These are phyloP conservation scores for Phrynosoma platyrhinos DNA, from an alignment of 2,113 vertebrate species.

Conservation along the genomic window DNA sequence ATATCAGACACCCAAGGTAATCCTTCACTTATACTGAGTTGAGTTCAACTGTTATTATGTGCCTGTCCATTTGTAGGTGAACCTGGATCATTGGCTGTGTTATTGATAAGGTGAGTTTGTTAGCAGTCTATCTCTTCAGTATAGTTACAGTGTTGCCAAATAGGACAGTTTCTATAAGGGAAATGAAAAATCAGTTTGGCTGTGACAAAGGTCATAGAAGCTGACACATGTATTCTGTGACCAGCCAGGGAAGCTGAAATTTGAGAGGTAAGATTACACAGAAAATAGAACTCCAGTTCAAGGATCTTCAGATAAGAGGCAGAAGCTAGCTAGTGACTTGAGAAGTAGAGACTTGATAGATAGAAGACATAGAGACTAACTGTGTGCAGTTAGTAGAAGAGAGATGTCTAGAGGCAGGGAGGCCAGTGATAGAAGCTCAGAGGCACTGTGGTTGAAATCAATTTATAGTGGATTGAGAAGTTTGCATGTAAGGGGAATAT, in stretches of 20 bases:
- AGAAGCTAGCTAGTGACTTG: background rate
- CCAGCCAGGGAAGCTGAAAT: background rate
- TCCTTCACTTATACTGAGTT: slow-evolving; percentile 53
- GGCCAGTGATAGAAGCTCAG: background rate
- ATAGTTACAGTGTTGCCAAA: background rate
- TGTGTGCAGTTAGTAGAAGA: background rate
- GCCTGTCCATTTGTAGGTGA: background rate
- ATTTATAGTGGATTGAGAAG: background rate
- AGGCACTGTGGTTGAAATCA: background rate
- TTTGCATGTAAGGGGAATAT: background rate
- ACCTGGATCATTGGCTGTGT: background rate
- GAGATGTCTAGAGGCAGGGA: background rate
- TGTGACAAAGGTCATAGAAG: background rate
- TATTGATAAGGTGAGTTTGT: background rate
- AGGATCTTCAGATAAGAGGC: background rate
- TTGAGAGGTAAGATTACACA: background rate
- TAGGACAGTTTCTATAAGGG: background rate
- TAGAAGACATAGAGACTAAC: background rate
- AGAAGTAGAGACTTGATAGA: background rate
- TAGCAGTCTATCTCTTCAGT: background rate
- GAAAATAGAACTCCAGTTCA: background rate
- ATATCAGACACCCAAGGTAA: slow-evolving; percentile 79
- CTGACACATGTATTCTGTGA: background rate
- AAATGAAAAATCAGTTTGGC: background rate
- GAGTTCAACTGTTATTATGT: slow-evolving; percentile 3